Base-by-base conservation (phyloP, 2,113 vertebrate genomes). In the Scopus umbretta region DNA sequence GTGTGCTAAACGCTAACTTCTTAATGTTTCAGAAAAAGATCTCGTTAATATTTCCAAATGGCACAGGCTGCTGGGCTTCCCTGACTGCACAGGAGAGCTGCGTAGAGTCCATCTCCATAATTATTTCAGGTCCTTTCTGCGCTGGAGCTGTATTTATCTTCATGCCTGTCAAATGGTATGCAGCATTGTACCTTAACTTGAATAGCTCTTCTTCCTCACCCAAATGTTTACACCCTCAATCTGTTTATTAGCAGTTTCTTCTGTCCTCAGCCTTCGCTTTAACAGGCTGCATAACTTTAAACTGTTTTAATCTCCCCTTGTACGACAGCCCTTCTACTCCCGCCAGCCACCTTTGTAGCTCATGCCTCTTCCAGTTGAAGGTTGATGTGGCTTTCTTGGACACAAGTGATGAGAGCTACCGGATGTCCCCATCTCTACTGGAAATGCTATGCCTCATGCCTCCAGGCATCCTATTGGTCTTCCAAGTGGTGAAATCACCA, bases 11-110 rank as follows among this genome's bases (percentile, higher is more conserved):
- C 34, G 86, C 43, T 38, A 50, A 38, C 19, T 80, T 25, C 47
- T 19, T 19, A 2, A 66, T 5, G 10, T 36, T 72, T 63, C 50
- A 68, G 36, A 13, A 36, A 32, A 59, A 43, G 16, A 59, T 4
- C 7, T 40, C 0, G 0, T 55, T 76, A 11, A 15, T 62, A 15
- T 66, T 86, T 76, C 40, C 26, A 26, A 38, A 58, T 5, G 16
- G 34, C 23, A 14, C 36, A 65, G 47, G 61, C 78, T 92, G 75
- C 56, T 49, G 45, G 21, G 27, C 18, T 72, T 52, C 26, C 50
- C 58, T n/a, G 43, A 3, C 26, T 7, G 36, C 66, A 8, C 25
- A 50, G 76, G 65, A 79, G 36, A 40, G 36, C 11, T 71, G 49
- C 2, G 6, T 18, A 22, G n/a, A 23, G 38, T 18, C 55, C 38